Percentiles rank a stretch among this genome's conserved stretches.
Conservation (phyloP, 2,797 vertebrate genomes). For the Enteromius mattozi region DNA sequence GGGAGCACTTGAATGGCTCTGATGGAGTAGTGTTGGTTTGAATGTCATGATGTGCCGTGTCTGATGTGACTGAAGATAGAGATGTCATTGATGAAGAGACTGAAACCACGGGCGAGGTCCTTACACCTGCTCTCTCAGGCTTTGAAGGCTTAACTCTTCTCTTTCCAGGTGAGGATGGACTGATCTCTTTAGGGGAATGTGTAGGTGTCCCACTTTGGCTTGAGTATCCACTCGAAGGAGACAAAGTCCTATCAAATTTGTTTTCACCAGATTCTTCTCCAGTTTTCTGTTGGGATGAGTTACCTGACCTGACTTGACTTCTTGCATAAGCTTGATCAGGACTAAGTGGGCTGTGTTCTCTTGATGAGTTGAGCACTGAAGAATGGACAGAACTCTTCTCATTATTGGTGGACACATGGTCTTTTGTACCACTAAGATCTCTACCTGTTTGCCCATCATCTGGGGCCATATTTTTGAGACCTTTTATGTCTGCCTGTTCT, state of each 20-base stretch:
- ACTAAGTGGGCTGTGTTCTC: constrained; percentile 56
- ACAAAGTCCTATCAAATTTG: constrained; percentile 91
- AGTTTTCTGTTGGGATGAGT: constrained; percentile 71
- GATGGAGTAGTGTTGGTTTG: constrained; percentile 58
- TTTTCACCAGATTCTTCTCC: constrained; percentile 69
- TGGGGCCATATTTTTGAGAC: constrained; percentile 54
- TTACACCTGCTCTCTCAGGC: constrained; percentile 81
- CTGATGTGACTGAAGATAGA: constrained; percentile 84
- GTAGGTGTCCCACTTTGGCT: constrained; percentile 97
- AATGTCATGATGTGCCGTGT: constrained; percentile 73
- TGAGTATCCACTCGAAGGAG: constrained; percentile 96
- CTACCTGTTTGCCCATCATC: constrained; percentile 48
- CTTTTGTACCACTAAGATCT: constrained; percentile 63
- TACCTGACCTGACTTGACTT: constrained; percentile 60
- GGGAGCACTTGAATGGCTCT: constrained; percentile 51
- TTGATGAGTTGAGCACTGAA: constrained; percentile 57
- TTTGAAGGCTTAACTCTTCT: constrained; percentile 83
- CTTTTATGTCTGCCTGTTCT: constrained; percentile 60
- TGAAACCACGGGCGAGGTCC: constrained; percentile 82
- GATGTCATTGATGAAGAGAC: constrained; percentile 88
- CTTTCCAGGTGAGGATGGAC: constrained; percentile 80
- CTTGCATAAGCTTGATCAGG: constrained; percentile 51
- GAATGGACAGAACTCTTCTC: constrained; percentile 62
- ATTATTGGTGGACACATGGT: constrained; percentile 61
- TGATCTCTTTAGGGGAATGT: constrained; percentile 83